Base-by-base conservation (phyloP, 2,888 invertebrate species). In the Octodonta nipae region DNA sequence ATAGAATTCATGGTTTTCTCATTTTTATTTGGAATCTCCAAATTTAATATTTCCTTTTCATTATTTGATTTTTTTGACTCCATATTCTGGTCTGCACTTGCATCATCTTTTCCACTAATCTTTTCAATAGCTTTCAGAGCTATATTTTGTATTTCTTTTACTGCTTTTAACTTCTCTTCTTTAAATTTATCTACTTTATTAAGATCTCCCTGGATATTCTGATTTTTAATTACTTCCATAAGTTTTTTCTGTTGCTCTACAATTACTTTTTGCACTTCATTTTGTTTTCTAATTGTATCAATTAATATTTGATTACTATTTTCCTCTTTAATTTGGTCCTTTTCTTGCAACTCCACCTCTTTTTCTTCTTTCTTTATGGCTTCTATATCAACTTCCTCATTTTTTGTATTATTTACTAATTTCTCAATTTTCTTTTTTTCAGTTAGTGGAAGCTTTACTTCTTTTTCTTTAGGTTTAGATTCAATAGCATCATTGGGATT, bases 281-380 rank as follows among this genome's bases (percentile, higher is more conserved):
- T 73, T 42, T 80, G 75, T 50, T 75, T 70, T 55, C 78, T 73
- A 12, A 81, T 64, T 11, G 74, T 73, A 52, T 74, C 71, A 16
- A 75, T 63, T 6, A 78, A 52, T 43, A 70, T 63, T 37, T 62
- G 58, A 33, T 63, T 59, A 2, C 44, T 47, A 5, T 55, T 20
- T 37, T 55, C 52, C 4, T 50, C 42, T 22, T 58, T 53, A 5
- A 15, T 29, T 27, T 49, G 51, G 11, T 51, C 45, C 26, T 61
- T 60, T 14, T 53, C 52, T 40, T 55, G 52, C 13, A 63, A 61
- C 15, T 60, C 59, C 26, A 65, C 47, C 51, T 63, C 63, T 35
- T 52, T 54, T 8, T 63, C 62, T 44, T 63, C 61, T 44, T 61
- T 63, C 40, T 60, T 56, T 11, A 61, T 59, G 7, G 63, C 62